Percentiles rank a stretch among this genome's conserved stretches.
These are phyloP conservation scores for Spodoptera frugiperda DNA, from an alignment of 1,140 invertebrate species.

Conservation along the genomic window DNA sequence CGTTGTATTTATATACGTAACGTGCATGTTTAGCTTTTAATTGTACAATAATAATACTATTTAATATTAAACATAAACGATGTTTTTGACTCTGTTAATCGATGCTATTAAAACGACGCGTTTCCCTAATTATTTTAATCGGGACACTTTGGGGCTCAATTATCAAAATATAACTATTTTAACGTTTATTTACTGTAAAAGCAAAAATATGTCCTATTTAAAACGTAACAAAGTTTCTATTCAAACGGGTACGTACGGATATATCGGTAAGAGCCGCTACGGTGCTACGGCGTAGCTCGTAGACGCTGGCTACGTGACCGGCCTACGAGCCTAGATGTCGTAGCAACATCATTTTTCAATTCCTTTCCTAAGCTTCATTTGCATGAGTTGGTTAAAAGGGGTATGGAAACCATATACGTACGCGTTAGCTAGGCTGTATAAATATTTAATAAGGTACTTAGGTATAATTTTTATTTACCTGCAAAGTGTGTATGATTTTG, in stretches of 20 bases:
- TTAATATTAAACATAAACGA: background rate
- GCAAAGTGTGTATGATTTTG: background rate
- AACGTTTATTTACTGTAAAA: no score
- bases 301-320: conserved; percentile 54
- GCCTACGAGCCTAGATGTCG: conserved; percentile 55
- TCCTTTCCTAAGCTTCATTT: conserved; percentile 34
- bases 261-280: conserved; percentile 23
- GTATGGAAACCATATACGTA: background rate
- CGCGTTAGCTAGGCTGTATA: background rate
- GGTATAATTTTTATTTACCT: background rate
- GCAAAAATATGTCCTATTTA: background rate
- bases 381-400: conserved; percentile 9
- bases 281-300: conserved; percentile 42
- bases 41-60: background rate
- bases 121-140: no score
- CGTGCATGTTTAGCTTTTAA: background rate
- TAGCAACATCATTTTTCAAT: conserved; percentile 55
- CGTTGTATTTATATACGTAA: background rate
- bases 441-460: background rate
- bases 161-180: no score
- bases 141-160: no score
- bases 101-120: background rate
- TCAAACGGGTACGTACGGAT: background rate
- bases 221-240: background rate
- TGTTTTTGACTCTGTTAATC: background rate